phyloP scores from a whole-genome alignment of 2,888 invertebrate species.

The Argynnis bischoffii region DNA sequence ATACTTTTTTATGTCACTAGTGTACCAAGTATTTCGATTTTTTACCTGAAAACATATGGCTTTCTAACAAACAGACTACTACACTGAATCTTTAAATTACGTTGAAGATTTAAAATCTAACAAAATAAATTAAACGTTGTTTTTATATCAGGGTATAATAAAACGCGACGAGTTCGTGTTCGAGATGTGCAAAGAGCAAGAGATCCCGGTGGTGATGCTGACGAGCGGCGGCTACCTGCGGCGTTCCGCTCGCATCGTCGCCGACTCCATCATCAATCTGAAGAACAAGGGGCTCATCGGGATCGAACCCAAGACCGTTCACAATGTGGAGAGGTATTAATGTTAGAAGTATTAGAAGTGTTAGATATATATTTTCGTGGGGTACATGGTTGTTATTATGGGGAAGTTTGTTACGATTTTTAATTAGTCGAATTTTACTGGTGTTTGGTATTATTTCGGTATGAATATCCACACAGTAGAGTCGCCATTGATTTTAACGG shows the following conservation, averaged over 20 bases:
- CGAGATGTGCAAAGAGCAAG: constrained; percentile 82
- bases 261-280: constrained; percentile 92
- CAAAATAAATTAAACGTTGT: not conserved
- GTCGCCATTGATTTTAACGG: no score
- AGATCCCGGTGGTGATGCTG: constrained; percentile 92
- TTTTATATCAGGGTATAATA: constrained; percentile 88
- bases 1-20: no score
- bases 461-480: no score
- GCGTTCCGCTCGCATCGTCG: constrained; percentile 90
- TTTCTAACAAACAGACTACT: no score
- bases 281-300: constrained; percentile 81
- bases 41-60: no score
- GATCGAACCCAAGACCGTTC: constrained; percentile 34
- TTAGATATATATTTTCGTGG: not conserved
- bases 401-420: no score
- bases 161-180: constrained; percentile 93
- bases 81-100: no score
- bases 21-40: no score
- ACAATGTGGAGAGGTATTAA: constrained; percentile 1
- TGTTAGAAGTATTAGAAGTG: not conserved
- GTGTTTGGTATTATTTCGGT: no score
- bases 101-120: no score
- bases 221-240: constrained; percentile 94
- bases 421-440: no score
- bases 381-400: no score